Evolutionary conservation across 1,140 invertebrate species (phyloP).

Genomic region (Apis cerana): DNA sequence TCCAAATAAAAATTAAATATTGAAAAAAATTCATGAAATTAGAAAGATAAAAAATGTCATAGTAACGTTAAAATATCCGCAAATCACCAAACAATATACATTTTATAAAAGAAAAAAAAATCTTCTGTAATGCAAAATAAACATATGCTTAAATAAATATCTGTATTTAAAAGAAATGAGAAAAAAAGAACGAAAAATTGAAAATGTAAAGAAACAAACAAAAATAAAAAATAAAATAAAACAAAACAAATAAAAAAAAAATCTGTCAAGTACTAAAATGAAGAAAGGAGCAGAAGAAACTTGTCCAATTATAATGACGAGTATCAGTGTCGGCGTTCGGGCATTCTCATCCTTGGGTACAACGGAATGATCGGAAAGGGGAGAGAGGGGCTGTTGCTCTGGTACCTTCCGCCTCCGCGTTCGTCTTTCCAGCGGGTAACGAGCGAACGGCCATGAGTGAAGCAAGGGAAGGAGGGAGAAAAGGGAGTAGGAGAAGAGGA

Average conservation of each 20-base stretch:
- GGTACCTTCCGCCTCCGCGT: constrained; percentile 57
- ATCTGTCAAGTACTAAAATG: constrained; percentile 14
- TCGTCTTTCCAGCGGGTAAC: constrained; percentile 50
- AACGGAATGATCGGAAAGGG: constrained; percentile 40
- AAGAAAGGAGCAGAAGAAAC: constrained; percentile 50
- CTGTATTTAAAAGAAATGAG: neutral
- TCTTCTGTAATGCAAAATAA: neutral
- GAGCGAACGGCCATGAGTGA: constrained; percentile 54
- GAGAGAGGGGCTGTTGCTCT: constrained; percentile 57
- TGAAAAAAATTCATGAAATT: neutral
- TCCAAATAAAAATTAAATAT: neutral
- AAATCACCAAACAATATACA: neutral
- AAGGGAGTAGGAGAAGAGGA: constrained; percentile 23
- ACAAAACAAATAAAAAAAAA: constrained; percentile 25
- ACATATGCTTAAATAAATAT: constrained; percentile 23
- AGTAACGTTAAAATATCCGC: neutral
- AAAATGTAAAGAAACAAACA: neutral
- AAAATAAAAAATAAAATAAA: neutral
- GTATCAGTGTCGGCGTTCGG: constrained; percentile 64
- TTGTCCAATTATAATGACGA: constrained; percentile 66
- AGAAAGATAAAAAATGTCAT: constrained; percentile 2
- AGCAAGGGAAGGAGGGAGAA: constrained; percentile 12
- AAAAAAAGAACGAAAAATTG: neutral
- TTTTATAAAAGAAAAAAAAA: neutral
- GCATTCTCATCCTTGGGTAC: constrained; percentile 61